Evolutionary conservation across 2,797 vertebrate genomes (phyloP).

Genomic region (Alcedo atthis): DNA sequence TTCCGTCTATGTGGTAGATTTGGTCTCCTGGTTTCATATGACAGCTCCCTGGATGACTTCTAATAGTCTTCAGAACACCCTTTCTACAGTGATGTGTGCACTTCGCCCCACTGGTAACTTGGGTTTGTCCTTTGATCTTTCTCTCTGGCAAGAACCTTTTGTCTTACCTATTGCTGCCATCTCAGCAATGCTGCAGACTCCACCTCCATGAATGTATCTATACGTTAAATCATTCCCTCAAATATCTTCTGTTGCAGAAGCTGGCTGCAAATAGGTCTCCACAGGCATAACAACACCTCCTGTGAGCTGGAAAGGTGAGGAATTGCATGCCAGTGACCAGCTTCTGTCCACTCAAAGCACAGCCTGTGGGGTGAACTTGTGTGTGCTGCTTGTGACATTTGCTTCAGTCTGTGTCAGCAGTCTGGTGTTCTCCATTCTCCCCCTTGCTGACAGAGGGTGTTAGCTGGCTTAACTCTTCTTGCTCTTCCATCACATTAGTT

Average conservation of each 20-base stretch:
- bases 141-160: background rate
- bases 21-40: background rate
- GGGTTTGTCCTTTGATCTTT: background rate
- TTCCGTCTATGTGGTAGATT: background rate
- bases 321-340: background rate
- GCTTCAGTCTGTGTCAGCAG: background rate
- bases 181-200: background rate
- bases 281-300: background rate
- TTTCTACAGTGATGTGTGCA: background rate
- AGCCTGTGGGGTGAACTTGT: background rate
- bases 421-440: background rate
- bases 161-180: background rate
- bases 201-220: background rate
- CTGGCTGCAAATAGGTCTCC: background rate
- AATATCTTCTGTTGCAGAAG: background rate
- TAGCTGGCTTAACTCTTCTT: background rate
- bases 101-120: background rate
- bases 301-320: background rate
- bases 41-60: background rate
- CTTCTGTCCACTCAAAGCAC: background rate
- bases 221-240: background rate
- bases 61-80: background rate
- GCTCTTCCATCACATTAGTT: background rate
- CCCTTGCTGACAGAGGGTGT: background rate
- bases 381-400: background rate